Base-by-base conservation (phyloP, 2,888 invertebrate species). In the Halictus quadricinctus region DNA sequence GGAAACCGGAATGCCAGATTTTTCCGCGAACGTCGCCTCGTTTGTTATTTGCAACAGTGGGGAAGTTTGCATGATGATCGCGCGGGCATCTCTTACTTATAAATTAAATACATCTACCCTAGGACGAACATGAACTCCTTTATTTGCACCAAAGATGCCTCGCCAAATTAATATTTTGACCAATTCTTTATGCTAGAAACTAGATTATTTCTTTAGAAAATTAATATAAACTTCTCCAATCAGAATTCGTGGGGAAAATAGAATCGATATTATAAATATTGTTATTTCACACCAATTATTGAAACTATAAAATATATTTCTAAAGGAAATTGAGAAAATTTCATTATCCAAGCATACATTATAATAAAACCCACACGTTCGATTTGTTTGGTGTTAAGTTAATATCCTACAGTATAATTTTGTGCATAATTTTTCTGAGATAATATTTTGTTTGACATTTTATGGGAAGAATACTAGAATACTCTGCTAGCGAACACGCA, bases 1-100 rank as follows among this genome's bases (percentile, higher is more conserved):
- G 85, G 72, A 88, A 90, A 90, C 86, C 85, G 88, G 89, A 88
- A 83, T 83, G 81, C 60, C 36, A 81, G 84, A 88, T 85, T 88
- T 89, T 89, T 89, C 73, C 75, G 72, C 29, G 76, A n/a, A 76
- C 81, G 80, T 36, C 77, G 78, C 72, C 81, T 29, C 73, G 79
- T 81, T 81, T 80, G 79, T 88, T 87, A 86, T 88, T 90, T 86
- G 83, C 86, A 85, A 79, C 78, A 64, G 66, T 25, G 72, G 41
- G 72, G 43, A 79, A 41, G 48, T 84, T 79, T 58, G 66, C 58
- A 76, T 41, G 60, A 74, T 58, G 60, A 46, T 12, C 21, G n/a
- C 12, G 6, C 50, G 66, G 43, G 54, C 70, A 18, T 78, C 50
- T 25, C 21, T 66, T 43, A 21, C 21, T 43, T 29, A 13, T 64